phyloP scores from a whole-genome alignment of 2,797 vertebrate genomes.

The Danionella dracula region DNA sequence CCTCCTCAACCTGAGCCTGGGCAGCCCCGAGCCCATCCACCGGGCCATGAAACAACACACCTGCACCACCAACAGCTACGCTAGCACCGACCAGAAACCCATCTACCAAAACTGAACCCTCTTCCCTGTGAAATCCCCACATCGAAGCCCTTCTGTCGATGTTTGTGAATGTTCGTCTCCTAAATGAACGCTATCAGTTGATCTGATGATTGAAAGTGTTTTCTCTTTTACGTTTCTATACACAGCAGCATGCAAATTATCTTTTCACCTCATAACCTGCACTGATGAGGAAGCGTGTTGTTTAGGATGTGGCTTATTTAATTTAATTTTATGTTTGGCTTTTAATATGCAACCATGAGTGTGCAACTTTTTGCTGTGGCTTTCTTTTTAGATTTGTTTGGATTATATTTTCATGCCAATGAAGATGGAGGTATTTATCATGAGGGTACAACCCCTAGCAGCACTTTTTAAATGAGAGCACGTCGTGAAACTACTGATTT shows the following conservation, averaged over 20 bases:
- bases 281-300: conserved; percentile 15
- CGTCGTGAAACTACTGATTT: conserved; percentile 13
- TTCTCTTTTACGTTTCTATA: conserved; percentile 16
- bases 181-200: conserved; percentile 70
- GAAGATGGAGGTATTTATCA: conserved; percentile 38
- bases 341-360: conserved; percentile 9
- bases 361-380: neutral
- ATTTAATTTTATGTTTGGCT: conserved; percentile 37
- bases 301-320: conserved; percentile 22
- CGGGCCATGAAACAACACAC: conserved; percentile 53
- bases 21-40: conserved; percentile 60
- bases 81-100: conserved; percentile 54
- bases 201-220: conserved; percentile 58
- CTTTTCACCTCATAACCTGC: conserved; percentile 31
- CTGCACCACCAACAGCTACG: conserved; percentile 68
- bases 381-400: conserved; percentile 28
- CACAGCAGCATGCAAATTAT: conserved; percentile 29
- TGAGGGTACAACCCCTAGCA: neutral
- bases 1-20: conserved; percentile 84
- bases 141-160: neutral
- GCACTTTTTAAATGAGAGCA: conserved; percentile 5
- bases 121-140: neutral
- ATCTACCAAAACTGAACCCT: conserved; percentile 62
- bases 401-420: conserved; percentile 48
- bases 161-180: conserved; percentile 39